A percentile compares a stretch with the other conserved stretches of the same genome.
Evolutionary conservation across 2,113 vertebrate genomes (phyloP).

Genomic region (Tympanuchus pallidicinctus): DNA sequence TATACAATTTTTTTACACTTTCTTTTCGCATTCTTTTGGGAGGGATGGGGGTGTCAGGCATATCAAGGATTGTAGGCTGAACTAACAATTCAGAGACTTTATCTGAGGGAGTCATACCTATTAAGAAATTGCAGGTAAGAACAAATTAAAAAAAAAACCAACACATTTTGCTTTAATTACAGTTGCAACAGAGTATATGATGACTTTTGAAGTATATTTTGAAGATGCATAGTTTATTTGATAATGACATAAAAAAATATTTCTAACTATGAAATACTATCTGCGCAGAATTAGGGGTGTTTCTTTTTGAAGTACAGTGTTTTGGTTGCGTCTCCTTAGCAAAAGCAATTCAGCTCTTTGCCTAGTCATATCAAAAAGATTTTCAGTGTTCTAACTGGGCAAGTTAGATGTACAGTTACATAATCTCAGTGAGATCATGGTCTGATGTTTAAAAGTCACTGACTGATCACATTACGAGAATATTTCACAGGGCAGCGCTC

Average conservation of each 20-base stretch:
- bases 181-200: neutral
- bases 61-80: slow-evolving; percentile 42
- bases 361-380: neutral
- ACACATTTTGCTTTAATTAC: neutral
- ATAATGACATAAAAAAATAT: neutral
- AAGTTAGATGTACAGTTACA: neutral
- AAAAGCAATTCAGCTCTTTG: slow-evolving; percentile 39
- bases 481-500: neutral
- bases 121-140: neutral
- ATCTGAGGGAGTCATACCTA: slow-evolving; percentile 80
- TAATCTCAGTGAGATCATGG: slow-evolving; percentile 19
- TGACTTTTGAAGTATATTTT: neutral
- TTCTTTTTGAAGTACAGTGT: slow-evolving; percentile 42
- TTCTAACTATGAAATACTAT: neutral
- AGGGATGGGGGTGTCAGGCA: slow-evolving; percentile 69
- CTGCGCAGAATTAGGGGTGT: neutral
- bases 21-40: slow-evolving; percentile 82
- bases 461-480: neutral
- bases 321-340: slow-evolving; percentile 54
- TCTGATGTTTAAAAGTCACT: neutral
- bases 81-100: slow-evolving; percentile 55
- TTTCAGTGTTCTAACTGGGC: neutral
- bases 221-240: neutral
- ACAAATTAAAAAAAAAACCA: neutral
- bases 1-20: slow-evolving; percentile 56